phyloP scores from a whole-genome alignment of 2,113 vertebrate species.

The Periophthalmodon schlosseri region DNA sequence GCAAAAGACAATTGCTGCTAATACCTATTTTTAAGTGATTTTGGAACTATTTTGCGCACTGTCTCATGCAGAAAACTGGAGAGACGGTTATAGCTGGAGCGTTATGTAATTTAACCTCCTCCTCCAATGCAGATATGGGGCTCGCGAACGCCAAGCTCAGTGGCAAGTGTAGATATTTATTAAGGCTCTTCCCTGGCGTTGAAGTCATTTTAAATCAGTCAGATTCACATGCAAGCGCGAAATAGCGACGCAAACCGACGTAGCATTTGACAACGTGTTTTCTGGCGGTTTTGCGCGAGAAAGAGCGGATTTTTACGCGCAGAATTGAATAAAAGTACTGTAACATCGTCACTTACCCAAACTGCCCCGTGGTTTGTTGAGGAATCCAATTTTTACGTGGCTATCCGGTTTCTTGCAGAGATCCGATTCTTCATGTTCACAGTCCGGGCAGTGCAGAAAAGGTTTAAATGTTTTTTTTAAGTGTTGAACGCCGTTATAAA shows the following conservation, averaged over 20 bases:
- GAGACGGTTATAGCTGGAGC: not conserved
- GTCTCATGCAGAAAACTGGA: not conserved
- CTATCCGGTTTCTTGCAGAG: not conserved
- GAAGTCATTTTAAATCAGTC: not conserved
- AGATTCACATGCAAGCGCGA: not conserved
- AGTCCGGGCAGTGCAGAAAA: not conserved
- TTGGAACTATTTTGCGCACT: not conserved
- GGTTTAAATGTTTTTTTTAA: not conserved
- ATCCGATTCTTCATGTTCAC: constrained; percentile 2
- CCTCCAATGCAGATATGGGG: constrained; percentile 9
- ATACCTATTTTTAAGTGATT: not conserved
- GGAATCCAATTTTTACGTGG: not conserved
- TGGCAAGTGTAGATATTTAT: not conserved
- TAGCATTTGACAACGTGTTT: not conserved
- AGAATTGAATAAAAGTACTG: not conserved
- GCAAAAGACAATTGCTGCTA: not conserved
- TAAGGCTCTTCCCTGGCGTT: not conserved
- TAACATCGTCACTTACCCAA: constrained; percentile 1
- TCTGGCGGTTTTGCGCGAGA: not conserved
- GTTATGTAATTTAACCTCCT: constrained; percentile 13
- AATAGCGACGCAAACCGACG: not conserved
- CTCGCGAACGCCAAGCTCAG: not conserved
- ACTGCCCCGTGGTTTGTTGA: not conserved
- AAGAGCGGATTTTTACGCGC: not conserved
- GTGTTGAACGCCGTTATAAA: not conserved